Evolutionary conservation across 1,140 invertebrate genomes (phyloP).

Genomic region (Oppia nitens): DNA sequence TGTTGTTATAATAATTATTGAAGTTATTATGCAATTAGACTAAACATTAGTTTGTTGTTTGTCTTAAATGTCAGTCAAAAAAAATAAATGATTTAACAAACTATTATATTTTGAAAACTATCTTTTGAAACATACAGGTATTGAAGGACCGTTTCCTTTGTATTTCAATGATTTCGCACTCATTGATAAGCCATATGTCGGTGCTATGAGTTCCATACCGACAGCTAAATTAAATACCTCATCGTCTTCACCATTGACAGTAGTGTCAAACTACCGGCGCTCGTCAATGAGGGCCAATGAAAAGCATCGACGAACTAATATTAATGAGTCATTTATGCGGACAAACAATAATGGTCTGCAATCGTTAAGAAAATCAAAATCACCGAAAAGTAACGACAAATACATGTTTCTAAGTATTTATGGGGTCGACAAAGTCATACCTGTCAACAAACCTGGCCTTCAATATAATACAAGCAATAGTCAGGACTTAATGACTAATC

Average conservation of each 20-base stretch:
- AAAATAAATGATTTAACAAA: too few species aligned
- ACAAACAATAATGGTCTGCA: neutral
- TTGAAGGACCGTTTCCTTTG: neutral
- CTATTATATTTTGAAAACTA: too few species aligned
- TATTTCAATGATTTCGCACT: conserved; percentile 10
- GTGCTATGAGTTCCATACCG: neutral
- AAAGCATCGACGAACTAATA: neutral
- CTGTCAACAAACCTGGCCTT: neutral
- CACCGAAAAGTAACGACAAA: neutral
- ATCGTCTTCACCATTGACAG: neutral
- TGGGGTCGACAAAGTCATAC: neutral
- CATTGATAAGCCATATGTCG: conserved; percentile 7
- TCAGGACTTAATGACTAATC: too few species aligned
- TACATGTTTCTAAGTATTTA: neutral
- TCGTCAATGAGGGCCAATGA: neutral
- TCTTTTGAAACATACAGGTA: neutral
- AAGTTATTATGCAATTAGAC: too few species aligned
- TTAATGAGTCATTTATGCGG: neutral
- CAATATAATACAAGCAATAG: too few species aligned
- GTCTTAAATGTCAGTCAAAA: too few species aligned
- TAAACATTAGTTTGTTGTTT: too few species aligned
- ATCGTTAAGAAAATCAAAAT: neutral
- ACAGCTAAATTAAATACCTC: neutral
- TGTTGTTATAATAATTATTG: too few species aligned
- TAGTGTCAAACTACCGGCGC: neutral